Evolutionary conservation across 2,797 vertebrate genomes (phyloP).

Genomic region (Enteromius paludinosus): DNA sequence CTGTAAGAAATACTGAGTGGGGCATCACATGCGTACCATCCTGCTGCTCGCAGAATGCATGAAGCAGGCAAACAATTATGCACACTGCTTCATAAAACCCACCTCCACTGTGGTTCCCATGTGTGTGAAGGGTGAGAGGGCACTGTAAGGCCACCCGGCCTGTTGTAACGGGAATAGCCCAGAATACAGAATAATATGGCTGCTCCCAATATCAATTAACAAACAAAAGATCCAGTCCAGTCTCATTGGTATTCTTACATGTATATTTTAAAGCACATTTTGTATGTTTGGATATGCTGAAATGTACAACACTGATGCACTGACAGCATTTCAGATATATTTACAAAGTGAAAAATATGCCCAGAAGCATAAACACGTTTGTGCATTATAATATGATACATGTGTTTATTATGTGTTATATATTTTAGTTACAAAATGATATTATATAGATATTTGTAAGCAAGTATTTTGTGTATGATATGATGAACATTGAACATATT

Average conservation of each 20-base stretch:
- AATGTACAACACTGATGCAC: not conserved
- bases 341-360: not conserved
- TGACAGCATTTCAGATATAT: not conserved
- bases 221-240: not conserved
- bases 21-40: slow-evolving; percentile 52
- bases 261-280: slow-evolving; percentile 1
- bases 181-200: not conserved
- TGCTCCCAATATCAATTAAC: not conserved
- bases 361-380: not conserved
- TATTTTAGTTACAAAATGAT: not conserved
- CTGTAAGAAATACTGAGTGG: slow-evolving; percentile 14
- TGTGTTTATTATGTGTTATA: not conserved
- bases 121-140: slow-evolving; percentile 41
- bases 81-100: slow-evolving; percentile 52
- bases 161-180: not conserved
- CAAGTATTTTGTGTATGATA: slow-evolving; percentile 4
- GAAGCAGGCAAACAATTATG: slow-evolving; percentile 58
- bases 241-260: not conserved
- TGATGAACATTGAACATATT: not conserved
- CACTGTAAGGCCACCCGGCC: slow-evolving; percentile 15
- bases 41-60: slow-evolving; percentile 51
- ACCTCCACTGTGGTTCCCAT: slow-evolving; percentile 46
- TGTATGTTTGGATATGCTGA: not conserved
- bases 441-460: not conserved
- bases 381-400: not conserved